Evolutionary conservation across 2,797 vertebrate genomes (phyloP), one percentile per base, ranked within the genome.

Genomic region (Poecilia velifera): DNA sequence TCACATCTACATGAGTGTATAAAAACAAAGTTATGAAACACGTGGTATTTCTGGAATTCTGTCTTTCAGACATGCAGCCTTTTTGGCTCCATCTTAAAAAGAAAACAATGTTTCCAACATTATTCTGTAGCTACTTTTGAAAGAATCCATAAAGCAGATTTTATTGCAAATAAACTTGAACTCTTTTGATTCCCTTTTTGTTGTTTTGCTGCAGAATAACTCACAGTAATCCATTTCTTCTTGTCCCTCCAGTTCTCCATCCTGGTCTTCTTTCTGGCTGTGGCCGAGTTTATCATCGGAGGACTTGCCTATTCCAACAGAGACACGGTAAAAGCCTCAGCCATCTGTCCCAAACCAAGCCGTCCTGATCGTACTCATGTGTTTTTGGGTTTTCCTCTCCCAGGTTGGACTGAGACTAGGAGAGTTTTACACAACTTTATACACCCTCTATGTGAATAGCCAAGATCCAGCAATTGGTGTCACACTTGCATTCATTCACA

Each of bases 401-500:
- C 95, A 95, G 95, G 90, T 95, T 47, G 91, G 85, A 8, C 0
- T 0, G 0, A 34, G 1, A 0, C 0, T 93, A 0, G 72, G 1
- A 0, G 84, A 93, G 46, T 93, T 96, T 84, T 96, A 96, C 57
- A 0, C 0, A 0, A 90, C 74, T 66, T 4, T 95, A 49, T 96
- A 95, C 1, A 0, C 0, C 3, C 70, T 95, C 81, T 95, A 91
- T 49, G 0, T 73, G 1, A 0, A 0, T 0, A 82, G 0, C 1
- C 5, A 4, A n/a, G 93, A 95, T 76, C 73, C 84, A 0, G 86
- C 83, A 72, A 72, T 94, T 1, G 90, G 34, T 0, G 2, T 78
- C 73, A 93, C 86, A 0, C 93, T 96, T 64, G 39, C 72, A 0
- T 84, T 95, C 73, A 76, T 95, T 85, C 94, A 96, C 72, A 78